These are phyloP conservation scores for Ectropis grisescens DNA, from an alignment of 1,140 invertebrate species.

Conservation along the genomic window DNA sequence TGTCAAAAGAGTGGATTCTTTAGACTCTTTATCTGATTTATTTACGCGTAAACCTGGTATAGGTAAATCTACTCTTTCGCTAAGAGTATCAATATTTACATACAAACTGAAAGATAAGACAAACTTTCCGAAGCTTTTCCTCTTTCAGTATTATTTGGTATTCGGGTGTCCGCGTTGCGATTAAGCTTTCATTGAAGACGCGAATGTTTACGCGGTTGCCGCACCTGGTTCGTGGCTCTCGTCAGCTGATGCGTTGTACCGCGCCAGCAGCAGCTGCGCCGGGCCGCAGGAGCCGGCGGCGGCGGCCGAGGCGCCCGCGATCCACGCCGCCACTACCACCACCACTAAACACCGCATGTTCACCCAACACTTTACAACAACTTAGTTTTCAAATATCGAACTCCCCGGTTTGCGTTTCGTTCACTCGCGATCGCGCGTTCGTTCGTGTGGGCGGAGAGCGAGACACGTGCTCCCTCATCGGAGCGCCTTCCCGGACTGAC, in stretches of 20 bases:
- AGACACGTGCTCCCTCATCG: constrained; percentile 47
- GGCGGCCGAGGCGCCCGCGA: constrained; percentile 19
- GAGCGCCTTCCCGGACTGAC: constrained; percentile 49
- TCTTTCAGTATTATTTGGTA: no score
- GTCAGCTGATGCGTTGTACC: constrained; percentile 59
- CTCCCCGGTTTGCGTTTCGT: constrained; percentile 30
- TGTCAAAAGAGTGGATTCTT: no score
- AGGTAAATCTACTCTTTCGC: no score
- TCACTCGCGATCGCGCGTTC: constrained; percentile 45
- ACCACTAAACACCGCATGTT: constrained; percentile 57
- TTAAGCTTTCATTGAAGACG: no score
- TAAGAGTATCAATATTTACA: no score
- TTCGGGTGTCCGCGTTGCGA: no score
- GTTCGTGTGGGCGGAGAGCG: constrained; percentile 17
- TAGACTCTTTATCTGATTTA: no score
- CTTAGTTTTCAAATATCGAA: constrained; percentile 25
- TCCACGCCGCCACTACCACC: constrained; percentile 32
- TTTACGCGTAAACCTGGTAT: no score
- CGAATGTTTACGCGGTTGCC: constrained; percentile 12
- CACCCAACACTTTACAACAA: constrained; percentile 33
- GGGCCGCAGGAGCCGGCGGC: constrained; percentile 37
- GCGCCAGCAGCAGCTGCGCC: constrained; percentile 42
- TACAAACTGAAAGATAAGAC: no score
- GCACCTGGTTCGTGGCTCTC: constrained; percentile 54
- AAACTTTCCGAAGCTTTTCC: no score